phyloP scores from a whole-genome alignment of 2,113 vertebrate genomes.

The Myotis brandtii region DNA sequence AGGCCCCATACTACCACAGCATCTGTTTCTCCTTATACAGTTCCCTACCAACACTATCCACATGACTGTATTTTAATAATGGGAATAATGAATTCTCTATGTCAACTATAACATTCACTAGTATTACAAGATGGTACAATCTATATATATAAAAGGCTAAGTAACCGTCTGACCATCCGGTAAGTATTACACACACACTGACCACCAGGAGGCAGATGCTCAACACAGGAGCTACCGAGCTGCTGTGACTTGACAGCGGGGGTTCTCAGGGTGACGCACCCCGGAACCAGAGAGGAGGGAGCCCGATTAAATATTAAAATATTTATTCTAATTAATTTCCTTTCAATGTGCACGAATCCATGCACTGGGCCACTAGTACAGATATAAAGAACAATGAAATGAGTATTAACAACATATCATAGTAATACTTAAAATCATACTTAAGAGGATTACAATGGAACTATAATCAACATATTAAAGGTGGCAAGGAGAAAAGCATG shows the following conservation, averaged over 20 bases:
- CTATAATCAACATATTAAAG: background rate
- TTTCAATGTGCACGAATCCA: too few relatives aligned
- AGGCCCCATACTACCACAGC: background rate
- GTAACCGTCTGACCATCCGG: too few relatives aligned
- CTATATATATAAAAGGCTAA: too few relatives aligned
- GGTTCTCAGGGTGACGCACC: too few relatives aligned
- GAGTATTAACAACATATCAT: background rate
- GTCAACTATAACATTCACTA: background rate
- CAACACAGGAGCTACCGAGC: too few relatives aligned
- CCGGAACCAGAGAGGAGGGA: too few relatives aligned
- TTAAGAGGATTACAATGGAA: background rate
- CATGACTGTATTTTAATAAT: background rate
- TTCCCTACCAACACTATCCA: background rate
- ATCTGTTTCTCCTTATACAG: background rate
- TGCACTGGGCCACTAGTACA: background rate
- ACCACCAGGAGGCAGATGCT: too few relatives aligned
- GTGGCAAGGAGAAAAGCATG: background rate
- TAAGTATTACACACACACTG: too few relatives aligned
- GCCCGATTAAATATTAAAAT: too few relatives aligned
- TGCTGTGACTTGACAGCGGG: too few relatives aligned
- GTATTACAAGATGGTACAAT: background rate
- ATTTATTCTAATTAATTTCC: too few relatives aligned
- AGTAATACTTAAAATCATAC: slow-evolving; percentile 15
- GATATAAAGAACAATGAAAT: background rate
- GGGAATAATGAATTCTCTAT: background rate